Evolutionary conservation across 2,888 invertebrate species (phyloP), one percentile per base, ranked within the genome.

Genomic region (Erebia aethiops): DNA sequence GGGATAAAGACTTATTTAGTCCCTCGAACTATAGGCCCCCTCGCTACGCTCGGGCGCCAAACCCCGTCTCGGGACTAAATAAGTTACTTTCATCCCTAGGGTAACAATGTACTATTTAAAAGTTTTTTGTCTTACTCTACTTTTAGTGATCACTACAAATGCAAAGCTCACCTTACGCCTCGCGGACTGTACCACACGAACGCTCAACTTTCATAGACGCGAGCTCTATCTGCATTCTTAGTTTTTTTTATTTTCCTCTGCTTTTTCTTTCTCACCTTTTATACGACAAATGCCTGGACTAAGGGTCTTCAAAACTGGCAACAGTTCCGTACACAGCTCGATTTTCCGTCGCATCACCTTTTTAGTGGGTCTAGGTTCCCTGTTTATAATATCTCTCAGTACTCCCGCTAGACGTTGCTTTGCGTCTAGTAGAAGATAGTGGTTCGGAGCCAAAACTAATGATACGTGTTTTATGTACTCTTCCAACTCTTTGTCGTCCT

Each of bases 211-310:
- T 3, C 26, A 26, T 26, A 26, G 26, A 26, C 26, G 26, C 26
- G 26, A 26, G 26, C 26, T 26, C 26, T 26, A 3, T 3, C 26
- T 26, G 26, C 26, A 26, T 35, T 35, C 35, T 35, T 35, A 7
- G 35, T 35, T 35, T 35, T 7, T 7, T 13, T 2, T 11, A 46
- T 1, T 46, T 3, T 46, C 46, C 13, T 5, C 51, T 43, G 4
- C 11, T 61, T 26, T 58, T 26, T 54, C 21, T 5, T 14, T 54
- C 56, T 46, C 81, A 95, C 96, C 96, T 94, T 95, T 95, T 0
- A 95, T 91, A 79, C 96, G 91, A 8, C 96, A 96, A 78, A 96
- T 94, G 67, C 96, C 96, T 0, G 97, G 97, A 73, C 96, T 96
- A 2, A 97, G 84, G 46, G 94, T 94, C 73, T 95, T 94, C 0